Conservation (phyloP, 2,888 invertebrate species). For the Oscheius sp. region DNA sequence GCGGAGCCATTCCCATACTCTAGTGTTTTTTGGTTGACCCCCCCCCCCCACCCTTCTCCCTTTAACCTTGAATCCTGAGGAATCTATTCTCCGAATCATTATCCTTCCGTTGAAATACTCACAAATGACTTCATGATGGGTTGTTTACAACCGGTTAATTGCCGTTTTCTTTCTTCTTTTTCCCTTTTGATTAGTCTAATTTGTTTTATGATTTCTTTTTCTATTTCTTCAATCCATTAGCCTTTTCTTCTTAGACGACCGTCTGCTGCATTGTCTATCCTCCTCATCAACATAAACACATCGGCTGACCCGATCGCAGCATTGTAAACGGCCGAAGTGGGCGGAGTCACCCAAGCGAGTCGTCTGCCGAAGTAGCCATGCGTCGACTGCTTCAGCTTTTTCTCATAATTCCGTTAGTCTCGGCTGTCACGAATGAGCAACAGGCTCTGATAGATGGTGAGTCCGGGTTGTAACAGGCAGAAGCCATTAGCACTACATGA, state of each 20-base stretch:
- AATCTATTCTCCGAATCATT: slow-evolving; percentile 8
- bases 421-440: slow-evolving; percentile 20
- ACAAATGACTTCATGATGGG: slow-evolving; percentile 8
- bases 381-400: not conserved
- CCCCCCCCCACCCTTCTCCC: not conserved
- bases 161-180: not conserved
- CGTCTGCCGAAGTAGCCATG: too few relatives aligned
- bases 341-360: too few relatives aligned
- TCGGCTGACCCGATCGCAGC: slow-evolving; percentile 7
- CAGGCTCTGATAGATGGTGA: slow-evolving; percentile 31
- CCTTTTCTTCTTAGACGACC: not conserved
- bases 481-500: slow-evolving; percentile 25
- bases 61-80: not conserved
- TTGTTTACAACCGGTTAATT: slow-evolving; percentile 9
- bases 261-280: slow-evolving; percentile 16
- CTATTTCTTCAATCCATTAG: not conserved
- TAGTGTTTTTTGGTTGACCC: not conserved
- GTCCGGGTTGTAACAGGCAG: slow-evolving; percentile 18
- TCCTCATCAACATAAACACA: slow-evolving; percentile 24
- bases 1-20: not conserved
- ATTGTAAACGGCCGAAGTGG: not conserved
- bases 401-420: not conserved
- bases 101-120: not conserved
- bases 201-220: too few relatives aligned
- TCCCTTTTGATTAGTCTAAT: not conserved